Evolutionary conservation across 2,888 invertebrate genomes (phyloP), one percentile per base, ranked within the genome.

Genomic region (Tetramorium bicarinatum): DNA sequence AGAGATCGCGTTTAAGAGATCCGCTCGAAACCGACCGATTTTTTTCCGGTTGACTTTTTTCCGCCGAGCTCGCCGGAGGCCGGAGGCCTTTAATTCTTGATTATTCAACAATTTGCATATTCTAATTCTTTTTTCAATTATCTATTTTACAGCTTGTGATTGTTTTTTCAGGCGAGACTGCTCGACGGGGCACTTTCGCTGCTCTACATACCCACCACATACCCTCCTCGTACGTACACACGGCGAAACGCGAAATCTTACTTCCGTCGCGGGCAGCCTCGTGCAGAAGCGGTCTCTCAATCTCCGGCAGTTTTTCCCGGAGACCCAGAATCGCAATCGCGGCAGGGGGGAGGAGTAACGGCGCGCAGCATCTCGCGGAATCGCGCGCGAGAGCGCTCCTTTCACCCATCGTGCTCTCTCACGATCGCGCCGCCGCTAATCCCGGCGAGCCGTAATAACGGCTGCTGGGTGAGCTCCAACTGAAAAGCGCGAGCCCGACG

Each of bases 371-470:
- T 75, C 29, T 34, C 82, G 71, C 62, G 66, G 85, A 89, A 86
- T 86, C 82, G 21, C 29, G 29, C 29, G 29, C 74, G 75, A 87
- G 83, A 77, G 79, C 86, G 87, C 88, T 88, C 92, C 92, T 92
- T 92, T 92, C 92, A 92, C 92, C 88, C 76, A 34, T 34, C 29
- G 85, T 88, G 83, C 88, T 92, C 89, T 91, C 92, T 88, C 91
- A 90, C 91, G 92, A 88, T 84, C 41, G 41, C 52, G 87, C 89
- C 90, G 91, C 92, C 85, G 87, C 87, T 89, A 84, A 69, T 56
- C 25, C 21, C 38, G 15, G 67, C 84, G 87, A 52, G 89, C 84
- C 84, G 79, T 84, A 85, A 66, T 89, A 90, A 90, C 86, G 47
- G 21, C 69, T 41, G 8, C 25, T 34, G 4, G 29, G 29, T 34